phyloP scores from a whole-genome alignment of 2,888 invertebrate genomes.

The Nomada flava region DNA sequence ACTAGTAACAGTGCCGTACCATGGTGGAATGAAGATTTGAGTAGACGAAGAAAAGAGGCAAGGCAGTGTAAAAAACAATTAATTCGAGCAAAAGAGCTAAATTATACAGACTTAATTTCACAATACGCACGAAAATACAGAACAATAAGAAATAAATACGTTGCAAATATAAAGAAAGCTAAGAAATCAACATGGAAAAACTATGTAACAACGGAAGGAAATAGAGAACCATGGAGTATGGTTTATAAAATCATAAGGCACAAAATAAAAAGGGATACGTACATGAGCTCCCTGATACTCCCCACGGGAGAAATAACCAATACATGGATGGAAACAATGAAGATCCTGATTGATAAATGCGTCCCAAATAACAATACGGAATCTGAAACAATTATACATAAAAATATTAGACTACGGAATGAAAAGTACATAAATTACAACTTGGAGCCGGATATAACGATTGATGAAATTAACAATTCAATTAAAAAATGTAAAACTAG shows the following conservation, averaged over 20 bases:
- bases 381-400: not conserved
- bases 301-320: not conserved
- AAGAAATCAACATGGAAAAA: too few relatives aligned
- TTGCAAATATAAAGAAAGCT: too few relatives aligned
- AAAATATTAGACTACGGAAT: not conserved
- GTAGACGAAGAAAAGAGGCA: not conserved
- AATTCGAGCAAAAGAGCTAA: not conserved
- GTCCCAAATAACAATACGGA: not conserved
- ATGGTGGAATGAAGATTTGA: not conserved
- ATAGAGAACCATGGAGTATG: conserved; percentile 32
- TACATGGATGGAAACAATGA: not conserved
- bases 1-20: not conserved
- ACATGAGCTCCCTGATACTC: not conserved
- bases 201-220: too few relatives aligned
- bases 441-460: not conserved
- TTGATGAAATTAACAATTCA: not conserved
- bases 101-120: not conserved
- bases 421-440: not conserved
- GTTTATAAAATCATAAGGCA: conserved; percentile 22
- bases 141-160: not conserved
- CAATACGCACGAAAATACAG: not conserved
- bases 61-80: not conserved
- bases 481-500: not conserved
- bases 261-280: not conserved
- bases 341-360: not conserved